A percentile compares a stretch with the other conserved stretches of the same genome.
These are phyloP conservation scores for Jaculus jaculus DNA, from an alignment of 2,113 vertebrate species.

Conservation along the genomic window DNA sequence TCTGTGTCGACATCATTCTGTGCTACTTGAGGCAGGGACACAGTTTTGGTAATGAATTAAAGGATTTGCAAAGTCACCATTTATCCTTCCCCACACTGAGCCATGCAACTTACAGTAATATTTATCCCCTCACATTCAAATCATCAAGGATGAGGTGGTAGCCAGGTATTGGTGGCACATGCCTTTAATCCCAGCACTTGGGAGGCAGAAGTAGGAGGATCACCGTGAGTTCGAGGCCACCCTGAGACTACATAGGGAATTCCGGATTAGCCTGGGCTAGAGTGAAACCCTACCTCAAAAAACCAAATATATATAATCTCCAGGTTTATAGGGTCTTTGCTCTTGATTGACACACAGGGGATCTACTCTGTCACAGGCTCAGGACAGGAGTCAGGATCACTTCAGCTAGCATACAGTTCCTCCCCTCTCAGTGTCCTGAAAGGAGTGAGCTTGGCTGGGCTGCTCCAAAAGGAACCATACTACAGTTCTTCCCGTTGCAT, in stretches of 20 bases:
- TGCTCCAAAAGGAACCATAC: neutral
- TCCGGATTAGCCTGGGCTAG: no score
- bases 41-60: slow-evolving; percentile 43
- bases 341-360: no score
- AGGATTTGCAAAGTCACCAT: neutral
- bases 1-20: neutral
- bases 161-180: no score
- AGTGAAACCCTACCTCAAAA: neutral
- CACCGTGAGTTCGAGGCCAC: no score
- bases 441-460: neutral
- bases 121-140: neutral
- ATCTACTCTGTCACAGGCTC: neutral
- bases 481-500: neutral
- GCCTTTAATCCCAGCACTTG: no score
- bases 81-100: neutral
- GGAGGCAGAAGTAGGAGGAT: no score
- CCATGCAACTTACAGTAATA: neutral
- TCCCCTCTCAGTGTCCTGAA: neutral
- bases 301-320: neutral
- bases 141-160: neutral
- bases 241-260: no score
- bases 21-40: neutral
- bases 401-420: neutral
- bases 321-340: no score
- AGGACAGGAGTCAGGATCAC: neutral